Conservation (phyloP, 2,888 invertebrate species). For the Perdita meconis region DNA sequence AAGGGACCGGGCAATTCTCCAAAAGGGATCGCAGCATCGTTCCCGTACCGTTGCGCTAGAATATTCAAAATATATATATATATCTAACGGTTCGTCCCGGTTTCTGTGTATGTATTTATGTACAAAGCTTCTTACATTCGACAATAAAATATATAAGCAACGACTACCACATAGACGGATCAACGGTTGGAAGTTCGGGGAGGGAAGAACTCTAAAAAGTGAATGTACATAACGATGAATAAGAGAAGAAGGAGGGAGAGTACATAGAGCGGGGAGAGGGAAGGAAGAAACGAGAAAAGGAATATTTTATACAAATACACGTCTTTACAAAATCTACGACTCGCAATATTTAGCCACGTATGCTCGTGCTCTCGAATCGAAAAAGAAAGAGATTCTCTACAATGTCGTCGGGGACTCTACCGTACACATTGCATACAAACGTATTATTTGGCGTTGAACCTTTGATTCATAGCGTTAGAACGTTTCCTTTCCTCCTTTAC, state of each 20-base stretch:
- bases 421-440: conserved; percentile 55
- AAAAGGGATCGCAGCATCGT: conserved; percentile 3
- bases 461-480: conserved; percentile 71
- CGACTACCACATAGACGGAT: conserved; percentile 29
- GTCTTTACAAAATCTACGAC: conserved; percentile 59
- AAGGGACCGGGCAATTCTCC: conserved; percentile 20
- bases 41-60: conserved; percentile 9
- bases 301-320: conserved; percentile 60
- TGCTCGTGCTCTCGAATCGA: conserved; percentile 52
- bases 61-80: conserved; percentile 48
- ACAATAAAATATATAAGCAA: conserved; percentile 31
- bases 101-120: conserved; percentile 37
- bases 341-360: conserved; percentile 51
- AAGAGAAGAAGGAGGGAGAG: conserved; percentile 13
- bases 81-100: conserved; percentile 37
- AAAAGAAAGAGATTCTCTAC: conserved; percentile 63
- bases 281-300: conserved; percentile 25
- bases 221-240: conserved; percentile 56
- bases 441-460: conserved; percentile 73
- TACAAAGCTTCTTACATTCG: conserved; percentile 44
- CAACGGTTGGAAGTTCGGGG: conserved; percentile 19
- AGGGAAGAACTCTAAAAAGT: conserved; percentile 34
- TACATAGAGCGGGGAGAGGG: background rate
- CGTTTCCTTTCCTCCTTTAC: conserved; percentile 43
- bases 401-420: conserved; percentile 45